Evolutionary conservation across 2,797 vertebrate species (phyloP), one percentile per base, ranked within the genome.

Genomic region (Percopsis omiscomaycus): DNA sequence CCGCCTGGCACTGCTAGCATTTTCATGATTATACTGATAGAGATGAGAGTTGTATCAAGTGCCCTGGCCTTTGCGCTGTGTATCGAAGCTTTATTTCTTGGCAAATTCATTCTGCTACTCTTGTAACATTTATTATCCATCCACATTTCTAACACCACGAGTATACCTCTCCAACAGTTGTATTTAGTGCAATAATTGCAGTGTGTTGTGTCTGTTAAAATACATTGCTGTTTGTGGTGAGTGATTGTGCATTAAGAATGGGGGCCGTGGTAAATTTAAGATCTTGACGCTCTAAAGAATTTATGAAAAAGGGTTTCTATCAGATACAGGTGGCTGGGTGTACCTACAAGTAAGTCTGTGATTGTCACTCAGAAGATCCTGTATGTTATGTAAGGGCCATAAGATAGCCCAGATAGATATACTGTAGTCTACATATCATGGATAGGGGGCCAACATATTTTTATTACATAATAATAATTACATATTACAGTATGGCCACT

Each of bases 321-420:
- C 69, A 68, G 67, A 76, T 71, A 49, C 62, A 74, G 63, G 66
- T 42, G 37, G 37, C 5, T 69, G 73, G 61, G 66, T 70, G 55
- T 57, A 42, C 59, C 80, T 45, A 71, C 74, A 82, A 86, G 85
- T 86, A 84, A 80, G 60, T 66, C 64, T 48, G 45, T 72, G 82
- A 80, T 74, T 68, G 52, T 56, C 42, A 16, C 62, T 73, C 62
- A 59, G 29, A 11, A 64, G 68, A 66, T 28, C 30, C 49, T 59
- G 48, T 15, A 45, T 37, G 30, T 52, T 66, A 58, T 27, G 11
- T 51, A 58, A 42, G 29, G 8, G n/a, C 4, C 51, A 27, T 28
- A 5, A 12, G 22, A 22, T 22, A 22, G 22, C 22, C 22, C 22
- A 22, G 22, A 29, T 53, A 53, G 11, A 53, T 13, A 53, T 27